Base-by-base conservation (phyloP, 2,888 invertebrate species). In the Eremobia ochroleuca region DNA sequence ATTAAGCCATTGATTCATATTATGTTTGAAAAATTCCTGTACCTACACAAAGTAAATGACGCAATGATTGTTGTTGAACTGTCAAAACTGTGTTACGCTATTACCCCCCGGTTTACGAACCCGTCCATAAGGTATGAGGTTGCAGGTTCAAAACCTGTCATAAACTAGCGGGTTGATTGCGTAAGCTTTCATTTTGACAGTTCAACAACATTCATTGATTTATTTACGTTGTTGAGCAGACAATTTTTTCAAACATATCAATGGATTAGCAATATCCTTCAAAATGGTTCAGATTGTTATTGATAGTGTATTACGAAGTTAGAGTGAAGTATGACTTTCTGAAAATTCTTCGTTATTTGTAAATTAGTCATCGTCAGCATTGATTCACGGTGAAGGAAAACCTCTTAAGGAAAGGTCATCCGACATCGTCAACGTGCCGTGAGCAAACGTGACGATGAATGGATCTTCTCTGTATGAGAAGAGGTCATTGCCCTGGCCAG, bases 391-490 rank as follows among this genome's bases (percentile, higher is more conserved):
- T 49, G 21, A 58, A 61, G 52, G 58, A 59, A 66, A 74, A 66
- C 28, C 25, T 49, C 59, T 65, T 61, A n/a, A 46, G 76, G 76
- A 81, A 66, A 75, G 21, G 37, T 55, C n/a, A n/a, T n/a, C n/a
- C n/a, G 8, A 34, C 11, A 28, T 43, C 62, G 61, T 55, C 72
- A 28, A 79, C 34, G 4, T 34, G 5, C 15, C 11, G 34, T 55
- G 80, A 73, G 80, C 52, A 55, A 79, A 15, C 11, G 9, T 31
- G 43, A 31, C 79, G 62, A 77, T 62, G 5, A 72, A 62, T 79
- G 3, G 5, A 46, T 4, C 28, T 80, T 78, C 73, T 58, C 28
- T 28, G 28, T 58, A 80, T 9, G 11, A 21, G 49, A 31, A 59
- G 15, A n/a, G n/a, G 62, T 37, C 34, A 52, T 61, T 49, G 28